Base-by-base conservation (phyloP, 2,113 vertebrate species). In the Cebus imitator region DNA sequence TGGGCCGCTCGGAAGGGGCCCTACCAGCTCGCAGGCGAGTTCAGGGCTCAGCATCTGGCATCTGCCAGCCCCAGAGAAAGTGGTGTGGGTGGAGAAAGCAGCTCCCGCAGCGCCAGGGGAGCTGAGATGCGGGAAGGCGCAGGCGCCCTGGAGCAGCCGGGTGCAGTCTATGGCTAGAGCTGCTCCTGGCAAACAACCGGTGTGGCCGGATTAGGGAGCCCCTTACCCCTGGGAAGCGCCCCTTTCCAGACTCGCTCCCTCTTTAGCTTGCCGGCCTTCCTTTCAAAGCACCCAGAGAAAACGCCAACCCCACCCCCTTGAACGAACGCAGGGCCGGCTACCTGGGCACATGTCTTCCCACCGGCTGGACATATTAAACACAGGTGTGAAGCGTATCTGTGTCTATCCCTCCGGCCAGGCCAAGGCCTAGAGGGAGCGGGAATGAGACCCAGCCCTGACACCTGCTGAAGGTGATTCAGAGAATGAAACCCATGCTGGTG, bases 381-480 rank as follows among this genome's bases (percentile, higher is more conserved):
- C 82, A 20, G 61, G 94, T 14, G 40, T 18, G 52, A 64, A 64
- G 61, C 27, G 12, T 64, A 30, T 30, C 61, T 64, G 61, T 64
- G 27, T 32, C 27, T 64, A 64, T 13, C 6, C 5, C 1, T 6
- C 40, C n/a, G 0, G 25, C 7, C n/a, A 95, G 0, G n/a, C 7
- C n/a, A 95, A 68, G 72, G 50, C 7, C 0, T 3, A 0, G 25
- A 73, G 86, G 86, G 25, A 58, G 87, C 90, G 18, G 66, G 70
- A 95, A 96, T 96, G 98, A 97, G 96, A 87, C 35, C 91, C 55
- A 86, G 97, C 95, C 98, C 91, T 1, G 93, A 98, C 98, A 98
- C 98, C 99, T 98, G 98, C 97, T 78, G 95, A 81, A 94, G 97
- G 97, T 96, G 96, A 52, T 82, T 82, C 95, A 66, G 55, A 81